Conservation (phyloP, 2,888 invertebrate species). For the Cryptus viduatorius region DNA sequence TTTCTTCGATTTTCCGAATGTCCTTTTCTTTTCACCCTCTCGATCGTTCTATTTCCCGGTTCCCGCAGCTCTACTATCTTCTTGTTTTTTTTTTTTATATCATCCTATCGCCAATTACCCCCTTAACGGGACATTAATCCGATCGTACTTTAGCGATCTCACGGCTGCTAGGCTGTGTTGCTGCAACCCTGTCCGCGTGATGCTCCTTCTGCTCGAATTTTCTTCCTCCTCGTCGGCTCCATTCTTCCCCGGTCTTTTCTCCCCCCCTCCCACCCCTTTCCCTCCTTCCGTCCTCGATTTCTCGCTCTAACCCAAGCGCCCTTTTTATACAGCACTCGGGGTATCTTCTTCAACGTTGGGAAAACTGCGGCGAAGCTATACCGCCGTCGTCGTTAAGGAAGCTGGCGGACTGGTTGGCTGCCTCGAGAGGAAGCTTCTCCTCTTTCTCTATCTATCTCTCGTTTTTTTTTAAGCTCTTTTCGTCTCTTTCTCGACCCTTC, state of each 20-base stretch:
- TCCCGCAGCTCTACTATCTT: slow-evolving; percentile 34
- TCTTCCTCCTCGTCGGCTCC: slow-evolving; percentile 23
- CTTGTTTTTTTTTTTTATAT: slow-evolving; percentile 62
- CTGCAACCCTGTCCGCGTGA: slow-evolving; percentile 32
- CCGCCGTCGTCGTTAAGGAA: slow-evolving; percentile 64
- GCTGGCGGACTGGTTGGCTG: slow-evolving; percentile 48
- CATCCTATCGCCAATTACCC: slow-evolving; percentile 69
- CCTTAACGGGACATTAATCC: slow-evolving; percentile 71
- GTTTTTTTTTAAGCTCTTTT: slow-evolving; percentile 1
- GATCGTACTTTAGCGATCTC: slow-evolving; percentile 69
- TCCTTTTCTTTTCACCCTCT: slow-evolving; percentile 22
- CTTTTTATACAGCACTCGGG: slow-evolving; percentile 56
- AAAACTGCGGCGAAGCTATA: slow-evolving; percentile 60
- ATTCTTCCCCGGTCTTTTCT: slow-evolving; percentile 24
- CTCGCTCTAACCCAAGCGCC: slow-evolving; percentile 35
- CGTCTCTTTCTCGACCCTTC: slow-evolving; percentile 34
- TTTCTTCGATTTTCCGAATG: slow-evolving; percentile 27
- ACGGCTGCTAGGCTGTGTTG: slow-evolving; percentile 45
- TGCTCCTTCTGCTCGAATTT: slow-evolving; percentile 45
- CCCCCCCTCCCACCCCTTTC: slow-evolving; percentile 22
- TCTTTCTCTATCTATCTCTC: slow-evolving; percentile 25
- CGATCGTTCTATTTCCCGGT: slow-evolving; percentile 25
- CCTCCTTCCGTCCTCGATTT: slow-evolving; percentile 45
- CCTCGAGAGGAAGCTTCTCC: slow-evolving; percentile 47
- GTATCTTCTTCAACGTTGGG: slow-evolving; percentile 55